These are phyloP conservation scores for Bombus superbus DNA, from an alignment of 1,140 invertebrate species.

Conservation along the genomic window DNA sequence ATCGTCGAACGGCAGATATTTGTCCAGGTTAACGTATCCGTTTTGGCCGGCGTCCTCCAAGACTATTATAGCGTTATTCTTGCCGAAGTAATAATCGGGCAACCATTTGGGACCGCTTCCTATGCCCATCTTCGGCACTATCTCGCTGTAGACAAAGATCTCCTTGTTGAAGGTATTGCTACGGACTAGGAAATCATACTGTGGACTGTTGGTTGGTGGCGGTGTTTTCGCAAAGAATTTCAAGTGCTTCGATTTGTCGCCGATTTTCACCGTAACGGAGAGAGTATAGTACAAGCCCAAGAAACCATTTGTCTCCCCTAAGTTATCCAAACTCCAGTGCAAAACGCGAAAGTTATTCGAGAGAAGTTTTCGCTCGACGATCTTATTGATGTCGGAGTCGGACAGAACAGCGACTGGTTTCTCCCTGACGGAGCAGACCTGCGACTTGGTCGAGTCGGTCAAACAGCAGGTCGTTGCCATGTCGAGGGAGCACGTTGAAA, in stretches of 20 bases:
- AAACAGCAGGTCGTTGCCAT: slow-evolving; percentile 40
- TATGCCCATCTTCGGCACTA: slow-evolving; percentile 77
- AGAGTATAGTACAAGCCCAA: slow-evolving; percentile 62
- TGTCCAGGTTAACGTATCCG: slow-evolving; percentile 82
- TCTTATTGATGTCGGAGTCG: slow-evolving; percentile 52
- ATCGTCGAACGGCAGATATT: slow-evolving; percentile 81
- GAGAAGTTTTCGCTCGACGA: slow-evolving; percentile 53
- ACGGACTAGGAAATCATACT: slow-evolving; percentile 77
- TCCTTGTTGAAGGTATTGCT: slow-evolving; percentile 83
- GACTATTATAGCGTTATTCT: slow-evolving; percentile 79
- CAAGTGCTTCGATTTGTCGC: slow-evolving; percentile 44
- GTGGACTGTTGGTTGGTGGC: slow-evolving; percentile 72
- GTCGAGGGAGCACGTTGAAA: background rate
- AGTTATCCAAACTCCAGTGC: slow-evolving; percentile 51
- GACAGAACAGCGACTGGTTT: slow-evolving; percentile 10
- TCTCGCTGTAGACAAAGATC: slow-evolving; percentile 78
- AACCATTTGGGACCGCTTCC: slow-evolving; percentile 68
- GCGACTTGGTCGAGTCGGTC: slow-evolving; percentile 1
- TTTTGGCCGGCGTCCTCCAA: slow-evolving; percentile 80
- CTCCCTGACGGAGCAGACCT: background rate
- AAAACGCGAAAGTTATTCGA: slow-evolving; percentile 41
- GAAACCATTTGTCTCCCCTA: slow-evolving; percentile 48
- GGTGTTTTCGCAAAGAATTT: slow-evolving; percentile 82
- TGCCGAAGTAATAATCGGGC: slow-evolving; percentile 81
- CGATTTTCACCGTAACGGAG: slow-evolving; percentile 14